Conservation (phyloP, 2,797 vertebrate species). For the Glyptemys insculpta region DNA sequence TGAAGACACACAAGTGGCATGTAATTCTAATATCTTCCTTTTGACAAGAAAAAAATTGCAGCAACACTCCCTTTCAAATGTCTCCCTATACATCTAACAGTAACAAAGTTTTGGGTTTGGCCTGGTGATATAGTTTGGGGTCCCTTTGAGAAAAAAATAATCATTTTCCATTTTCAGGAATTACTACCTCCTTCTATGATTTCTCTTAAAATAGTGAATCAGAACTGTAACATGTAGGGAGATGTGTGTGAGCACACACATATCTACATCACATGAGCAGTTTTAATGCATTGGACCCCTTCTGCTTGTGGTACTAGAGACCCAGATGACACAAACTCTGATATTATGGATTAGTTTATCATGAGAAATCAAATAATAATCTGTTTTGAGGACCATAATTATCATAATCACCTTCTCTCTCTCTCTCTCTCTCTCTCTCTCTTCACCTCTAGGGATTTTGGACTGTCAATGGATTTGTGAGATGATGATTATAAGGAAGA, state of each 20-base stretch:
- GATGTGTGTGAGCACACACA: background rate
- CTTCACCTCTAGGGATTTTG: background rate
- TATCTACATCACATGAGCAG: accelerated
- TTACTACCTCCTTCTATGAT: background rate
- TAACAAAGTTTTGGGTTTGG: background rate
- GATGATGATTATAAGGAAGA: background rate
- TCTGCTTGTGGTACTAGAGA: background rate
- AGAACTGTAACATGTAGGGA: background rate
- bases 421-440: accelerated
- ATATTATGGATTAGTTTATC: background rate
- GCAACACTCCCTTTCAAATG: background rate
- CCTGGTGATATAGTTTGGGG: background rate
- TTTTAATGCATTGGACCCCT: background rate
- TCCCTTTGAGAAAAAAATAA: background rate
- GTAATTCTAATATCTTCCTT: background rate
- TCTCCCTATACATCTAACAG: background rate
- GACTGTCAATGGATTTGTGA: background rate
- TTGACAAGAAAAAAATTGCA: background rate
- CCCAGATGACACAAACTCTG: background rate
- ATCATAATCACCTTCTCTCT: background rate
- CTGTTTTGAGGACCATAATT: background rate
- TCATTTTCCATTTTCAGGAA: background rate
- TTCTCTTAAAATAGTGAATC: background rate
- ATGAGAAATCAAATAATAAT: background rate
- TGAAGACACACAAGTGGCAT: too few species aligned